Conservation (phyloP, 1,140 invertebrate genomes). For the Orchesella cincta region DNA sequence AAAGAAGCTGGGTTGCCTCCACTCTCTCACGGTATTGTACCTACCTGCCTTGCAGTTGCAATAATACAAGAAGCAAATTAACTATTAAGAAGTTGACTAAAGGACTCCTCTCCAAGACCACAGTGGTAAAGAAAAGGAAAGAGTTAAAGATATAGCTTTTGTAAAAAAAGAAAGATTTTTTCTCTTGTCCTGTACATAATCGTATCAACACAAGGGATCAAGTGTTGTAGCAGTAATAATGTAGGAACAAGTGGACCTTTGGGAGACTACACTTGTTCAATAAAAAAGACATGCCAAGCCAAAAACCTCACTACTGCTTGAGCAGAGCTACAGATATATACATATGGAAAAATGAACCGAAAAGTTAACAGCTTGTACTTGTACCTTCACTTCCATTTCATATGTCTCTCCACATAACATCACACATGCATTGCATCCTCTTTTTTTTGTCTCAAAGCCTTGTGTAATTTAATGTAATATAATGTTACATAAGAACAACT, state of each 20-base stretch:
- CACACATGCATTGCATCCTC: too few relatives aligned
- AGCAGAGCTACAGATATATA: background rate
- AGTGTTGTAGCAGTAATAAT: background rate
- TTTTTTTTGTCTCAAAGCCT: too few relatives aligned
- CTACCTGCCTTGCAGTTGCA: background rate
- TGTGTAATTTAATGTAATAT: too few relatives aligned
- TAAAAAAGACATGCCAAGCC: background rate
- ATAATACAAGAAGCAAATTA: background rate
- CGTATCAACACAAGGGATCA: slow-evolving; percentile 13
- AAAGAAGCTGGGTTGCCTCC: background rate
- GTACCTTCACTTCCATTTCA: background rate
- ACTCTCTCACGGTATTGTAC: background rate
- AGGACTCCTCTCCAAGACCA: background rate
- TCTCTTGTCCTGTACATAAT: background rate
- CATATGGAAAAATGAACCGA: background rate
- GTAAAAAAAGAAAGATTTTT: background rate
- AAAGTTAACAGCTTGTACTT: background rate
- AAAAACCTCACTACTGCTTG: background rate
- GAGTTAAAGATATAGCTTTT: background rate
- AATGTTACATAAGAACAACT: too few relatives aligned
- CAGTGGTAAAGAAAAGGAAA: background rate
- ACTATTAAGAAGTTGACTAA: background rate
- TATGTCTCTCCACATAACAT: background rate
- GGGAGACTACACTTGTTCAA: background rate
- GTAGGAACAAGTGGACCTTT: slow-evolving; percentile 18